These are phyloP conservation scores for Drosophila watanabei DNA, from an alignment of 1,140 invertebrate genomes.

Conservation along the genomic window DNA sequence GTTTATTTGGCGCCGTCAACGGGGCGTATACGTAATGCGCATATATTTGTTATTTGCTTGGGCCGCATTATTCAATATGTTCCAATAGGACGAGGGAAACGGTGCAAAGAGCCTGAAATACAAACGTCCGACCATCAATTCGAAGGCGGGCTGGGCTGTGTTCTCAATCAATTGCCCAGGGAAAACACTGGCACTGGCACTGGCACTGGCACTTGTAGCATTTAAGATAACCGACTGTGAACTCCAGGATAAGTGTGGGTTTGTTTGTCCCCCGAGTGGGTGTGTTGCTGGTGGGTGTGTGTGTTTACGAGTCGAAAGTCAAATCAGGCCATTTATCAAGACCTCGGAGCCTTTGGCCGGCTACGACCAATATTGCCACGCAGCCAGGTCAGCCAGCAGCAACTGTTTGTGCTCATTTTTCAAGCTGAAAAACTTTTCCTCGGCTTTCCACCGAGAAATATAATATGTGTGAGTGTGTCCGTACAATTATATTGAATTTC, in stretches of 20 bases:
- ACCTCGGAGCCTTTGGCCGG: slow-evolving; percentile 21
- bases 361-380: slow-evolving; percentile 49
- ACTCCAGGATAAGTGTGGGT: slow-evolving; percentile 12
- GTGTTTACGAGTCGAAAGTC: slow-evolving; percentile 52
- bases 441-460: slow-evolving; percentile 1
- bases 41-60: slow-evolving; percentile 46
- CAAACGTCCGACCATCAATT: slow-evolving; percentile 50
- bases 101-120: slow-evolving; percentile 30
- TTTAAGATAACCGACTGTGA: slow-evolving; percentile 53
- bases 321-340: slow-evolving; percentile 73
- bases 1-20: slow-evolving; percentile 41
- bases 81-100: slow-evolving; percentile 25
- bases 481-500: slow-evolving; percentile 61
- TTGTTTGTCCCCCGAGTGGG: slow-evolving; percentile 20
- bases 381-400: slow-evolving; percentile 22
- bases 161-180: slow-evolving; percentile 33
- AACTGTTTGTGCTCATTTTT: slow-evolving; percentile 62
- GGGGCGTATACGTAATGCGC: slow-evolving; percentile 41
- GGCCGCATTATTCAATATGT: slow-evolving; percentile 65
- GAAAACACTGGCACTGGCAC: slow-evolving; percentile 37
- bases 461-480: slow-evolving; percentile 3
- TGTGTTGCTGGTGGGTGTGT: slow-evolving; percentile 11
- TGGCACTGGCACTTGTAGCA: slow-evolving; percentile 57
- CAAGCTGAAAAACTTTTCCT: slow-evolving; percentile 40
- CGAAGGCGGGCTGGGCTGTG: slow-evolving; percentile 32